Evolutionary conservation across 2,797 vertebrate species (phyloP), one percentile per base, ranked within the genome.

Genomic region (Xenops minutus): DNA sequence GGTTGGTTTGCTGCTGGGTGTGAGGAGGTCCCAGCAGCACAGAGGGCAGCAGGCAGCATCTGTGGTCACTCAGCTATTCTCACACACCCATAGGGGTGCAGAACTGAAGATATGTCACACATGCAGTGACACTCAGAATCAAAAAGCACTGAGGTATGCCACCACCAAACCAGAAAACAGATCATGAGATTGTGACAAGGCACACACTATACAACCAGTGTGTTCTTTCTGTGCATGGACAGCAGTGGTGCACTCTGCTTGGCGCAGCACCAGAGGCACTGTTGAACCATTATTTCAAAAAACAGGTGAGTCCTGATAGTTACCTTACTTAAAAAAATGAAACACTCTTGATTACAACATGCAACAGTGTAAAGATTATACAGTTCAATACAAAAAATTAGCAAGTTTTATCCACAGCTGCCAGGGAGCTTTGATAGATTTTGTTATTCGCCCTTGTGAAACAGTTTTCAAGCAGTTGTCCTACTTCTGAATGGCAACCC

Each of bases 21-120:
- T 8, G 19, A 51, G 36, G 32, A 88, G 52, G 18, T 5, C 5
- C 0, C 4, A 71, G 23, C 0, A 61, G 39, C 62, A 26, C 15
- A 12, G 0, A 17, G n/a, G 71, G 85, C 26, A 32, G 84, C 24
- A 56, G 41, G 18, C 10, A 78, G 77, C 56, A 66, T 10, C n/a
- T 34, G 9, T 0, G 22, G 49, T n/a, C 88, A 80, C 44, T 54
- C 34, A 2, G 17, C 66, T 27, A 2, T 2, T 67, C 61, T n/a
- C 82, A 44, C 20, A 10, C 18, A 41, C 46, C 52, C 7, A 2
- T 0, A 0, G 48, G 9, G 13, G 44, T 7, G 30, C 36, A 80
- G 69, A 84, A 34, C 30, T 39, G 24, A 10, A 59, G 19, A 2
- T 20, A 46, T 12, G 12, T 23, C 54, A 73, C 32, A 13, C 1